A percentile compares a stretch with the other conserved stretches of the same genome.
Evolutionary conservation across 2,113 vertebrate species (phyloP).

Genomic region (Ranitomeya imitator): DNA sequence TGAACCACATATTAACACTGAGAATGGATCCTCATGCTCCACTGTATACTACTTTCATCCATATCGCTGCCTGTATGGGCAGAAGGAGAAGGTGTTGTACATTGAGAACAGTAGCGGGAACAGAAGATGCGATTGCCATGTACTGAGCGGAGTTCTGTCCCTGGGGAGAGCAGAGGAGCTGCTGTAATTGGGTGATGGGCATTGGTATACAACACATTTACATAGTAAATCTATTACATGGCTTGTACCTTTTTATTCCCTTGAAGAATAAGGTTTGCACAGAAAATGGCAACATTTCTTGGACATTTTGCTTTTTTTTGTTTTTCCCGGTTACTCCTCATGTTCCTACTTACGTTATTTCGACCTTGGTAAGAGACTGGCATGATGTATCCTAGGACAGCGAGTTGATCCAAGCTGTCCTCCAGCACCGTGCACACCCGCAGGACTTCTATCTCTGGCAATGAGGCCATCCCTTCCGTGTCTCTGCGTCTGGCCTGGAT

Average conservation of each 20-base stretch:
- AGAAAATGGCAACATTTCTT: too few species aligned
- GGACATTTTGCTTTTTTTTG: neutral
- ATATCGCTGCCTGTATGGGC: too few species aligned
- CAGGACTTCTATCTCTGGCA: slow-evolving; percentile 69
- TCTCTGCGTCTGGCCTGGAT: neutral
- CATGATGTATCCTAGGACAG: slow-evolving; percentile 76
- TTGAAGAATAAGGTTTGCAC: too few species aligned
- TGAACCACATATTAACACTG: too few species aligned
- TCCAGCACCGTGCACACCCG: slow-evolving; percentile 73
- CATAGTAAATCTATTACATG: neutral
- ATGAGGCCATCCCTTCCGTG: slow-evolving; percentile 58
- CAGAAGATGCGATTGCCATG: too few species aligned
- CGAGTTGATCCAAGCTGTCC: slow-evolving; percentile 75
- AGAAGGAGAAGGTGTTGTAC: too few species aligned
- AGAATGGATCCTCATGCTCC: too few species aligned
- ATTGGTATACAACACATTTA: neutral
- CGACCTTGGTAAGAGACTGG: slow-evolving; percentile 55
- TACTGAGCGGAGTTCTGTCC: too few species aligned
- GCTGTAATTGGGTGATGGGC: neutral
- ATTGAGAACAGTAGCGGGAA: too few species aligned
- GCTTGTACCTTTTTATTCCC: neutral
- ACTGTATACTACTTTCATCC: too few species aligned
- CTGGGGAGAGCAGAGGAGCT: neutral
- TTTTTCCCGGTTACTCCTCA: neutral
- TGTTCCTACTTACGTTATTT: slow-evolving; percentile 64